Evolutionary conservation across 2,797 vertebrate species (phyloP), one percentile per base, ranked within the genome.

Genomic region (Esox lucius): DNA sequence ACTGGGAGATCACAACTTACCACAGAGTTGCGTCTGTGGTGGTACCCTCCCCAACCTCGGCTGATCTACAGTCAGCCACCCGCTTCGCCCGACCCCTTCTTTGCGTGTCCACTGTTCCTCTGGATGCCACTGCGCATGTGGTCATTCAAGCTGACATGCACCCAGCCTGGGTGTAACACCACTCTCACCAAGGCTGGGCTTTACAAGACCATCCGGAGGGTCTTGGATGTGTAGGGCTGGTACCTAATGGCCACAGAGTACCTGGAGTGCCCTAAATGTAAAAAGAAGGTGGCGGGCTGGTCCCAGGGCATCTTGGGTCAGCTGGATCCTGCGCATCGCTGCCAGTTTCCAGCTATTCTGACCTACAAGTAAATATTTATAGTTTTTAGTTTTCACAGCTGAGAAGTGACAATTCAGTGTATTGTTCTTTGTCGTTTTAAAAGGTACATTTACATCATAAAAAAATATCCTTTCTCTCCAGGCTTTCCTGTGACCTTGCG

Each of bases 61-160:
- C 64, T 31, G 13, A 15, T 74, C 24, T 68, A 68, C 73, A 68
- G 8, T 5, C 73, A 74, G 65, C 73, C 73, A 15, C 73, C 73
- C 65, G 31, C 64, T 6, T 53, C 73, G 16, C 19, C 73, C 46
- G 33, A 68, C 31, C 12, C 66, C 65, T 68, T 74, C 65, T 74
- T 68, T 31, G 59, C 64, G 19, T 24, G 28, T 39, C 48, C 19
- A n/a, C 19, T 61, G 56, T 22, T 61, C 56, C 19, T 22, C 56
- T 61, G 56, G 56, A 61, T 61, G 56, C 19, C 56, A 17, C 2
- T 61, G 3, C 19, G n/a, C 3, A 61, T 61, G 68, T 35, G 67
- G 39, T 19, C 67, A 17, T 35, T n/a, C 67, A 35, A 42, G 67
- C 67, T n/a, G 28, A 33, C 33, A 42, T 68, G 33, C 67, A 68